Conservation (phyloP, 2,113 vertebrate genomes). For the human region GRCh38 chr5:169503501-169504000, state of each 20-base stretch:
- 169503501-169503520: not conserved
- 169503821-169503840: slow-evolving; percentile 19
- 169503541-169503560: not conserved
- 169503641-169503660: slow-evolving; percentile 41
- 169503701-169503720: not conserved
- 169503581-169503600: not conserved
- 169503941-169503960: slow-evolving; percentile 73
- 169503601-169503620: not conserved
- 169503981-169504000: slow-evolving; percentile 72
- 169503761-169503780: not conserved
- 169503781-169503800: slow-evolving; percentile 23
- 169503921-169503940: slow-evolving; percentile 8
- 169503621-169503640: not conserved
- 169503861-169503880: slow-evolving; percentile 16
- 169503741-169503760: slow-evolving; percentile 9
- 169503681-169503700: not conserved
- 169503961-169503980: slow-evolving; percentile 71
- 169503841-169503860: not conserved
- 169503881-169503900: slow-evolving; percentile 46
- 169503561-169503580: not conserved
- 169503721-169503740: not conserved
- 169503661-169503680: not conserved
- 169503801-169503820: slow-evolving; percentile 23
- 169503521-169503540: not conserved
- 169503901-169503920: slow-evolving; percentile 61